A percentile compares a stretch with the other conserved stretches of the same genome.
Conservation (phyloP, 2,888 invertebrate species). For the Latrodectus elegans region DNA sequence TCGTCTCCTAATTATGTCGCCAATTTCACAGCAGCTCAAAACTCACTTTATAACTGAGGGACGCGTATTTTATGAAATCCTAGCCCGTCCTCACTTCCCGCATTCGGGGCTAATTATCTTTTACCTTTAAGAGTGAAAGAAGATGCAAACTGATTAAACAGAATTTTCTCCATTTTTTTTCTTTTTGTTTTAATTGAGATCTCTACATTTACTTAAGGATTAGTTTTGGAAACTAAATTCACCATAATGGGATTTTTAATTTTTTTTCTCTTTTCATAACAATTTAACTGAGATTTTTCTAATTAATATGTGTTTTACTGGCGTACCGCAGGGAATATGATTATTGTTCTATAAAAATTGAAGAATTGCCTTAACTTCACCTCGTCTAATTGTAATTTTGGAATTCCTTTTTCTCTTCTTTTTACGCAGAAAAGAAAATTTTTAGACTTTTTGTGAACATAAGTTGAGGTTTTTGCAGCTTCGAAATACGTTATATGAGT, state of each 20-base stretch:
- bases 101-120: constrained; percentile 61
- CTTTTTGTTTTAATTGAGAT: constrained; percentile 56
- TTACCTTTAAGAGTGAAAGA: constrained; percentile 52
- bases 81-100: constrained; percentile 44
- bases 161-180: constrained; percentile 36
- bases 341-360: no score
- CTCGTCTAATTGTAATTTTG: no score
- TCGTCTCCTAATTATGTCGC: constrained; percentile 54
- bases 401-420: no score
- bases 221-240: constrained; percentile 59
- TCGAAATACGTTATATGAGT: no score
- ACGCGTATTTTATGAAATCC: constrained; percentile 39
- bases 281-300: constrained; percentile 57
- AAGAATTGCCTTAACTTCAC: no score
- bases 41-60: constrained; percentile 35
- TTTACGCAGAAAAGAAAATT: no score
- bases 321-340: no score
- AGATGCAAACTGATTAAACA: constrained; percentile 64
- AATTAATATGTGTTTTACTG: constrained; percentile 19
- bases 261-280: constrained; percentile 40
- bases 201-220: constrained; percentile 59
- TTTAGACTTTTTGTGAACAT: no score
- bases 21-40: constrained; percentile 50
- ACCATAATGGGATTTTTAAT: constrained; percentile 59
- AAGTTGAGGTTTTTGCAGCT: no score